Evolutionary conservation across 2,797 vertebrate genomes (phyloP), one percentile per base, ranked within the genome.

Genomic region (Enteromius afrohamiltoni): DNA sequence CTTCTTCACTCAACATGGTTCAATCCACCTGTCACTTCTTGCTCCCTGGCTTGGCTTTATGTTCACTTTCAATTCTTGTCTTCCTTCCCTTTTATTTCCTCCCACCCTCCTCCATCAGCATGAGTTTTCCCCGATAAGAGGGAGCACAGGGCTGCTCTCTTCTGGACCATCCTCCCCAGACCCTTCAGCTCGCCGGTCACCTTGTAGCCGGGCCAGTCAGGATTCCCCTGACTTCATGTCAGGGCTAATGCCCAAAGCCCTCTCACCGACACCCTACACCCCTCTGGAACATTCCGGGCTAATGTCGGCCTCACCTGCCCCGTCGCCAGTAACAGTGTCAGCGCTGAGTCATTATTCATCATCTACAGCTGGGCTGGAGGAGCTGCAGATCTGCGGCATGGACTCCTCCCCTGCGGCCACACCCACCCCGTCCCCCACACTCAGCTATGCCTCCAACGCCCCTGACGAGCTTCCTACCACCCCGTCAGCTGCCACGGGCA

Each of bases 341-440:
- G 95, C 95, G 86, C 93, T 95, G 91, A 97, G 96, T 83, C 94
- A 96, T 91, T 95, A 93, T 93, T 96, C 96, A 23, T 95, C 96
- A 49, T 97, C 96, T 89, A 95, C 95, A 16, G 93, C 92, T 85
- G 95, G 95, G 89, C 93, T 96, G 91, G 95, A 96, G 86, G 96
- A 97, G 92, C 94, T 97, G 90, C 96, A 96, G 92, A 95, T 94
- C 88, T 95, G 93, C 88, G 89, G 93, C 91, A 93, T 94, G 92
- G 95, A 96, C 91, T 95, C 94, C 84, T 94, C 95, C 84, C 95
- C 95, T 76, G 78, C 85, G 84, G 82, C 88, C 91, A 96, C 96
- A 82, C 95, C 95, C 91, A 97, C 96, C 68, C 97, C 96, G 62
- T 96, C 96, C 92, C 96, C 97, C 89, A 95, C 95, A 86, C 91